Percentiles rank a stretch among this genome's conserved stretches.
Evolutionary conservation across 2,888 invertebrate genomes (phyloP).

Genomic region (Eugnorisma glareosa): DNA sequence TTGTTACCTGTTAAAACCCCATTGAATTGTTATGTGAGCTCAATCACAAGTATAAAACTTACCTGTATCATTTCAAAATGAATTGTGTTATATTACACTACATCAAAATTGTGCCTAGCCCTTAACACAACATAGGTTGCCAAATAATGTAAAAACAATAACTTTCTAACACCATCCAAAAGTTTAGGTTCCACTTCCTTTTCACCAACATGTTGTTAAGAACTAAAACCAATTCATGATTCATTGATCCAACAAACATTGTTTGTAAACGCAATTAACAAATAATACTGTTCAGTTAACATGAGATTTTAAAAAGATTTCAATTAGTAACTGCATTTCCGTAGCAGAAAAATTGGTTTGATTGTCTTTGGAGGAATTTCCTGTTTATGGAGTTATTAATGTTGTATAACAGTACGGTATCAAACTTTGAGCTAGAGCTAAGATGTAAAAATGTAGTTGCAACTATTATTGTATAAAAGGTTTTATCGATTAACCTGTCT

Average conservation of each 20-base stretch:
- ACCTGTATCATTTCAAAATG: not conserved
- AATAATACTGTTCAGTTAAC: slow-evolving; percentile 36
- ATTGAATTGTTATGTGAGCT: not conserved
- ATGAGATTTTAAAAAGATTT: slow-evolving; percentile 28
- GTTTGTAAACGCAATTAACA: slow-evolving; percentile 29
- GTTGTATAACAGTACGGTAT: not conserved
- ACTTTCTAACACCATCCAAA: not conserved
- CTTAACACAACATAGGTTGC: no score
- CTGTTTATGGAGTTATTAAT: not conserved
- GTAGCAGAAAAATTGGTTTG: not conserved
- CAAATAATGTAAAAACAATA: not conserved
- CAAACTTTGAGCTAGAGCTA: not conserved
- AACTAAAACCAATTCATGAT: slow-evolving; percentile 21
- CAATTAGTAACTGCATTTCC: slow-evolving; percentile 26
- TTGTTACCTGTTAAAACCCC: not conserved
- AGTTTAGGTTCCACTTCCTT: not conserved
- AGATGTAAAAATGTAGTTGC: not conserved
- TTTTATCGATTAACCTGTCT: not conserved
- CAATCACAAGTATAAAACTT: not conserved
- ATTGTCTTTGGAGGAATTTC: not conserved
- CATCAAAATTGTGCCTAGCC: not conserved
- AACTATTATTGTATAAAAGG: not conserved
- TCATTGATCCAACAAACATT: slow-evolving; percentile 21
- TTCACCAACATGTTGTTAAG: not conserved
- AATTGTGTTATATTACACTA: not conserved